Percentiles rank a stretch among this genome's conserved stretches.
phyloP scores from a whole-genome alignment of 2,797 vertebrate genomes.

The Xenentodon cancila region DNA sequence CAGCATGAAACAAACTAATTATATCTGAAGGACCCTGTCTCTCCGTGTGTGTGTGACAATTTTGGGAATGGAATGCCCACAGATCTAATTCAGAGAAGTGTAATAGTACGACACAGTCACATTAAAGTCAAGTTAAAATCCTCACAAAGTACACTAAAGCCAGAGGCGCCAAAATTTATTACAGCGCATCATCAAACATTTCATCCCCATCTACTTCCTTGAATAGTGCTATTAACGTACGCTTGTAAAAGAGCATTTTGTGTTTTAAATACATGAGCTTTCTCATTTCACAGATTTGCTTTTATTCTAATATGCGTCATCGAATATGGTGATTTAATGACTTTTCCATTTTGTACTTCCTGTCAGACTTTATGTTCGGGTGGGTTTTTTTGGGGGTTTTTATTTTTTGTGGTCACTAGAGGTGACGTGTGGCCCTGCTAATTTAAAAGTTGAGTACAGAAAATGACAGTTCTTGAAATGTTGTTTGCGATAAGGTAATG shows the following conservation, averaged over 20 bases:
- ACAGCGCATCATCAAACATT: slow-evolving; percentile 15
- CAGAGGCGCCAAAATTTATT: slow-evolving; percentile 21
- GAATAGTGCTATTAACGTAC: slow-evolving; percentile 17
- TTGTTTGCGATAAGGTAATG: slow-evolving; percentile 44
- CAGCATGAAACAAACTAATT: slow-evolving; percentile 66
- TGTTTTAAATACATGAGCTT: slow-evolving; percentile 30
- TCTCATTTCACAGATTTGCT: slow-evolving; percentile 18
- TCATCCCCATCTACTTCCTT: slow-evolving; percentile 11
- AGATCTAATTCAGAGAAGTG: slow-evolving; percentile 30
- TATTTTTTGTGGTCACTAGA: slow-evolving; percentile 16
- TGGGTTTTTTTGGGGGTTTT: slow-evolving; percentile 9
- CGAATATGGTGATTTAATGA: slow-evolving; percentile 3
- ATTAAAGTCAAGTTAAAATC: slow-evolving; percentile 33
- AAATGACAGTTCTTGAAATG: slow-evolving; percentile 47
- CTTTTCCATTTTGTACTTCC: not conserved
- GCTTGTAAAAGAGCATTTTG: slow-evolving; percentile 29
- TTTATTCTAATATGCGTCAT: slow-evolving; percentile 13
- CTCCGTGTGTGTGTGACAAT: slow-evolving; percentile 31
- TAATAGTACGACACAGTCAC: slow-evolving; percentile 18
- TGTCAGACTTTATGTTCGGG: not conserved
- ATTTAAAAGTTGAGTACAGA: slow-evolving; percentile 29
- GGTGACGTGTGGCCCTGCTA: slow-evolving; percentile 8
- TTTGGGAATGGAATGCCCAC: slow-evolving; percentile 40
- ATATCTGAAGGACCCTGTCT: slow-evolving; percentile 53
- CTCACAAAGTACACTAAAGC: slow-evolving; percentile 11